Conservation (phyloP, 2,113 vertebrate species). For the Vanacampus margaritifer region DNA sequence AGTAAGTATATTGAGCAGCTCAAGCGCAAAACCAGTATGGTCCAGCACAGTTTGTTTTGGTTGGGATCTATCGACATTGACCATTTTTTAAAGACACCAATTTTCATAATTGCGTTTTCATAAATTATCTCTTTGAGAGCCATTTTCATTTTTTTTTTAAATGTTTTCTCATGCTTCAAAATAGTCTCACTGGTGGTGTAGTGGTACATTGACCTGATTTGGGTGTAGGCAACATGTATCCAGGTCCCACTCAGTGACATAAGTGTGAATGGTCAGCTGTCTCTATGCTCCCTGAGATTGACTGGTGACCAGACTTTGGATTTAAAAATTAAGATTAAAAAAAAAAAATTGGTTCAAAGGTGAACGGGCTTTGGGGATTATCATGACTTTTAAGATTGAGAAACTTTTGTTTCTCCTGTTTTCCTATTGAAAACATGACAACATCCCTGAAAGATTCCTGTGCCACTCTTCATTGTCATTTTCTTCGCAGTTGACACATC, state of each 20-base stretch:
- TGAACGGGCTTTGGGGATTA: background rate
- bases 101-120: background rate
- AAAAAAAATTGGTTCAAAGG: background rate
- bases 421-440: too few relatives aligned
- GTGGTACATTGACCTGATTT: background rate
- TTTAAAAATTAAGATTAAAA: background rate
- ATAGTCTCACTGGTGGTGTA: background rate
- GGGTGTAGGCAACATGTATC: background rate
- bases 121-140: background rate
- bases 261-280: background rate
- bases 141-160: background rate
- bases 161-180: background rate
- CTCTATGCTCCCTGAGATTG: background rate
- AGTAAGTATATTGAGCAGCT: background rate
- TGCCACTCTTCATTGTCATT: constrained; percentile 11
- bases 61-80: background rate
- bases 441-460: constrained; percentile 6
- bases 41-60: background rate
- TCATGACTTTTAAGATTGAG: too few relatives aligned
- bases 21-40: background rate
- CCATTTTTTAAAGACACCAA: background rate
- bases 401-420: too few relatives aligned
- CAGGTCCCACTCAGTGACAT: too few relatives aligned
- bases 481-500: constrained; percentile 23
- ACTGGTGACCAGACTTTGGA: background rate